Evolutionary conservation across 2,113 vertebrate genomes (phyloP).

Genomic region (Noctilio leporinus): DNA sequence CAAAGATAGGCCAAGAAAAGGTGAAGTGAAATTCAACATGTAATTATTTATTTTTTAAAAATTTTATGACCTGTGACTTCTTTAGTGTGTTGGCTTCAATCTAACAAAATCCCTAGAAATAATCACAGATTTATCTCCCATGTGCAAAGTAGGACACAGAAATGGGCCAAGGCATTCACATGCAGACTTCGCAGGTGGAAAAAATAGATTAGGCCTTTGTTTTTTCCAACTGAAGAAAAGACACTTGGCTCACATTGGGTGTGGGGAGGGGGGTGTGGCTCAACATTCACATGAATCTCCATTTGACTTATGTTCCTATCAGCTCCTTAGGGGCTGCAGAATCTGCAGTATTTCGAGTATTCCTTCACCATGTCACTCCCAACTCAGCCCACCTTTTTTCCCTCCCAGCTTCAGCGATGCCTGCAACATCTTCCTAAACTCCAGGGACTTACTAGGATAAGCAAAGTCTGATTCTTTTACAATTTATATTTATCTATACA

Average conservation of each 20-base stretch:
- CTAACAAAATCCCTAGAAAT: neutral
- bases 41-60: slow-evolving; percentile 4
- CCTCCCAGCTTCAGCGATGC: neutral
- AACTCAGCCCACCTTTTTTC: neutral
- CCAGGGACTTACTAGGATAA: neutral
- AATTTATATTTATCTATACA: neutral
- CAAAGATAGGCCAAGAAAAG: slow-evolving; percentile 21
- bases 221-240: neutral
- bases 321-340: neutral
- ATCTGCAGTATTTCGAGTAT: neutral
- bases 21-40: neutral
- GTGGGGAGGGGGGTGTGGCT: neutral
- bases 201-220: neutral
- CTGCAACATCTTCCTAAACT: neutral
- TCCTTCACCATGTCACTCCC: neutral
- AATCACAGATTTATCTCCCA: neutral
- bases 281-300: neutral
- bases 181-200: neutral
- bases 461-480: neutral
- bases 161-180: neutral
- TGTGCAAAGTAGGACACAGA: neutral
- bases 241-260: neutral
- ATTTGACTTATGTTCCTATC: neutral
- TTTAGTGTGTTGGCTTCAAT: neutral
- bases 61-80: neutral